These are phyloP conservation scores for Amphiprion clarkii DNA, from an alignment of 2,797 vertebrate species.

Conservation along the genomic window DNA sequence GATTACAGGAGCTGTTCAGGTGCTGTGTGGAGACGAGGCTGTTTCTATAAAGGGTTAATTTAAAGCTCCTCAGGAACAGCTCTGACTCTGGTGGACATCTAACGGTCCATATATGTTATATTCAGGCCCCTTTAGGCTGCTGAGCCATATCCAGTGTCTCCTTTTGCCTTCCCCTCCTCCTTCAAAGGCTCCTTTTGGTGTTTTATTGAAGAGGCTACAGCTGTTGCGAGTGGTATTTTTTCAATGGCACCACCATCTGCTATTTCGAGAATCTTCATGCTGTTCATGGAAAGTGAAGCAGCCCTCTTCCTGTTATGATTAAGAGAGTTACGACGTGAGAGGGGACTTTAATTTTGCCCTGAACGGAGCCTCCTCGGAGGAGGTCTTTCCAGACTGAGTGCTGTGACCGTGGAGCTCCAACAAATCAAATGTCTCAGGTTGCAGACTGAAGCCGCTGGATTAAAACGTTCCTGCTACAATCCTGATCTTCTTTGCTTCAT, in stretches of 20 bases:
- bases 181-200: conserved; percentile 64
- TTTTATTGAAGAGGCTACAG: conserved; percentile 76
- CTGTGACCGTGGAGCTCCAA: conserved; percentile 17
- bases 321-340: conserved; percentile 25
- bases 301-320: conserved; percentile 61
- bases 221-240: conserved; percentile 61
- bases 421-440: conserved; percentile 7
- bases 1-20: background rate
- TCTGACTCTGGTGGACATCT: conserved; percentile 11
- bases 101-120: conserved; percentile 33
- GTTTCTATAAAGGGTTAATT: conserved; percentile 4
- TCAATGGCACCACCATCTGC: conserved; percentile 69
- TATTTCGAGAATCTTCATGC: conserved; percentile 52
- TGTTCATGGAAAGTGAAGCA: conserved; percentile 50
- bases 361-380: conserved; percentile 16
- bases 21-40: background rate
- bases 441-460: conserved; percentile 9
- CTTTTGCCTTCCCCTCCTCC: conserved; percentile 45
- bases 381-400: conserved; percentile 20
- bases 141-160: conserved; percentile 29
- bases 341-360: conserved; percentile 25
- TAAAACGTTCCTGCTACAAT: background rate
- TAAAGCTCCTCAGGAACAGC: background rate
- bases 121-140: conserved; percentile 29
- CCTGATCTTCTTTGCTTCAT: conserved; percentile 14